phyloP scores from a whole-genome alignment of 1,140 invertebrate genomes.

The Listronotus bonariensis region DNA sequence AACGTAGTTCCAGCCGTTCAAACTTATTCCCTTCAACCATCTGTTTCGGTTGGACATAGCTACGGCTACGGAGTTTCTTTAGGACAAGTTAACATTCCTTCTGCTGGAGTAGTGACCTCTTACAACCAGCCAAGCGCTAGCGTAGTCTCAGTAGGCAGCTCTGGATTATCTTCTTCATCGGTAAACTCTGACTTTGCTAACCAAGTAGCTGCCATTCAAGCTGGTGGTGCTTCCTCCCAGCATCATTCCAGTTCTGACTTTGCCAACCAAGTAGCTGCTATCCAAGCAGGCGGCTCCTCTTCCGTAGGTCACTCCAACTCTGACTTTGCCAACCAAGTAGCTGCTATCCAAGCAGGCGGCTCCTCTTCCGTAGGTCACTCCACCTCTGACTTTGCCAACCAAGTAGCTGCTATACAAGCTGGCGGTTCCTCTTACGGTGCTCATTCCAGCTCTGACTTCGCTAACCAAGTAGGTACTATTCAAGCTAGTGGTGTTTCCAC shows the following conservation, averaged over 20 bases:
- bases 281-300: no score
- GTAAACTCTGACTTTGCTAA: neutral
- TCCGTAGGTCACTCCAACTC: no score
- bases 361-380: no score
- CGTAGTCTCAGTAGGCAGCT: neutral
- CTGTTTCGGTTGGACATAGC: neutral
- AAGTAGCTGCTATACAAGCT: no score
- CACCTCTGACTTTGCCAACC: no score
- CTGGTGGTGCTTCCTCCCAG: neutral
- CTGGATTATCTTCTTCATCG: neutral
- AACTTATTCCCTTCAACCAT: slow-evolving; percentile 3
- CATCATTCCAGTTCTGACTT: neutral
- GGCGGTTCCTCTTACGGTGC: neutral
- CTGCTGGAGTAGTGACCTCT: neutral
- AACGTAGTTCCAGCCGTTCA: slow-evolving; percentile 10
- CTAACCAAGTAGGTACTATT: slow-evolving; percentile 12
- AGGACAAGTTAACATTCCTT: neutral
- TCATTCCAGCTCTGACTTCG: neutral
- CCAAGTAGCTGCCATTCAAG: no score
- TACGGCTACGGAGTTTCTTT: neutral
- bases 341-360: no score
- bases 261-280: no score
- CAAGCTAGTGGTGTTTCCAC: neutral
- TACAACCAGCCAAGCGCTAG: neutral
- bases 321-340: no score